A percentile compares a stretch with the other conserved stretches of the same genome.
phyloP scores from a whole-genome alignment of 2,113 vertebrate genomes.

The Capreolus pygargus region DNA sequence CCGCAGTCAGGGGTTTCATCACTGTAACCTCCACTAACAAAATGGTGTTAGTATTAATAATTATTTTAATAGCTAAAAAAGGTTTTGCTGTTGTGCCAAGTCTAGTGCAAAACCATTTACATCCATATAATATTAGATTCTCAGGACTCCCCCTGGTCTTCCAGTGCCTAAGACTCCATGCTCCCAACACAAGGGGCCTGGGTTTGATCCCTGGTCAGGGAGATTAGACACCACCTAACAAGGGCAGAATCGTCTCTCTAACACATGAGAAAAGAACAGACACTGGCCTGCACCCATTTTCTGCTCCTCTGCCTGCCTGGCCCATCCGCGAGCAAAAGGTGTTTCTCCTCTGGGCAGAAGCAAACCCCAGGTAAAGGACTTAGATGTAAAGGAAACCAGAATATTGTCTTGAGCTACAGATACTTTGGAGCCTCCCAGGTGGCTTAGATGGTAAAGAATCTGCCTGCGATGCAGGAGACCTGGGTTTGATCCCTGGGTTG shows the following conservation, averaged over 20 bases:
- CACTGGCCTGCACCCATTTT: fast-evolving
- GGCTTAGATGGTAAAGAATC: background rate
- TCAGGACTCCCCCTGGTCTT: background rate
- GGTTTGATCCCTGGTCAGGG: background rate
- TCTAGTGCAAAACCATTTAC: background rate
- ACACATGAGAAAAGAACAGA: background rate
- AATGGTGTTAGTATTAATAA: background rate
- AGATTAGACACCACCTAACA: background rate
- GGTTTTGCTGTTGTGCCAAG: fast-evolving
- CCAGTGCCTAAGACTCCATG: background rate
- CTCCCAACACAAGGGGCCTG: background rate
- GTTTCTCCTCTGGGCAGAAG: background rate
- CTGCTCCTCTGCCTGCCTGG: background rate
- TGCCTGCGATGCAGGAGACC: background rate
- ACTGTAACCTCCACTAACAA: background rate
- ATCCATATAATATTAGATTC: background rate
- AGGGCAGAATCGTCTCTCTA: background rate
- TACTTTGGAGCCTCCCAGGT: background rate
- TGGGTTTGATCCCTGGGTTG: background rate
- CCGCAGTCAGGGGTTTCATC: background rate
- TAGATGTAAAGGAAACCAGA: background rate
- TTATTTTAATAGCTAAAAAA: background rate
- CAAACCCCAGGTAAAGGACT: background rate
- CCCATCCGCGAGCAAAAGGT: background rate
- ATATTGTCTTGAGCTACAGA: background rate